Evolutionary conservation across 2,113 vertebrate genomes (phyloP).

Genomic region (Chrysochloris asiatica): DNA sequence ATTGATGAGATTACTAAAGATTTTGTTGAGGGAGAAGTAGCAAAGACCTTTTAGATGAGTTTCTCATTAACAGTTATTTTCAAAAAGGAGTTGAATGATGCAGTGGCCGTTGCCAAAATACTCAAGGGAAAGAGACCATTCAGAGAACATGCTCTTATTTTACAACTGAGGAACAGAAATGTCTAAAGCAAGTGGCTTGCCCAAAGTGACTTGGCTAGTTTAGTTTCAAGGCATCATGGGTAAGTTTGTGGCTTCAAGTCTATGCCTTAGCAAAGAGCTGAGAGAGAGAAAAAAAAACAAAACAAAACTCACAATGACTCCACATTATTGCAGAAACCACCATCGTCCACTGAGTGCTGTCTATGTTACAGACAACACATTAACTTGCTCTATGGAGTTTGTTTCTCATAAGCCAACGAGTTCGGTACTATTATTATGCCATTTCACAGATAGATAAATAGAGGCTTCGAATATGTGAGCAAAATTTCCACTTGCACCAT

Average conservation of each 20-base stretch:
- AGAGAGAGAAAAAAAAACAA: background rate
- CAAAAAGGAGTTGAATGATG: background rate
- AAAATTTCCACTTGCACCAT: background rate
- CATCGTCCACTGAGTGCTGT: background rate
- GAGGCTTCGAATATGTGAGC: background rate
- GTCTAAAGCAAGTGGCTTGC: background rate
- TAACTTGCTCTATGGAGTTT: background rate
- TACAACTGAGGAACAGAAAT: background rate
- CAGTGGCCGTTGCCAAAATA: background rate
- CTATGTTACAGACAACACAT: background rate
- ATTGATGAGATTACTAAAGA: background rate
- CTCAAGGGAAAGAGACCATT: background rate
- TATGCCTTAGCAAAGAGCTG: background rate
- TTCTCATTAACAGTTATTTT: slow-evolving; percentile 46
- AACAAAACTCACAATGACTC: background rate
- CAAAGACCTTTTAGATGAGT: slow-evolving; percentile 12
- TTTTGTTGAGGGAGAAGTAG: background rate
- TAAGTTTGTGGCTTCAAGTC: background rate
- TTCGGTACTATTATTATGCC: background rate
- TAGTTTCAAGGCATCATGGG: background rate
- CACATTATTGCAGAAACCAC: background rate
- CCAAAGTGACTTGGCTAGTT: background rate
- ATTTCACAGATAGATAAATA: background rate
- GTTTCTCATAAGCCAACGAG: background rate
- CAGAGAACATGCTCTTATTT: background rate